Evolutionary conservation across 1,140 invertebrate species (phyloP), one percentile per base, ranked within the genome.

Genomic region (Pachyrhynchus sulphureomaculatus): DNA sequence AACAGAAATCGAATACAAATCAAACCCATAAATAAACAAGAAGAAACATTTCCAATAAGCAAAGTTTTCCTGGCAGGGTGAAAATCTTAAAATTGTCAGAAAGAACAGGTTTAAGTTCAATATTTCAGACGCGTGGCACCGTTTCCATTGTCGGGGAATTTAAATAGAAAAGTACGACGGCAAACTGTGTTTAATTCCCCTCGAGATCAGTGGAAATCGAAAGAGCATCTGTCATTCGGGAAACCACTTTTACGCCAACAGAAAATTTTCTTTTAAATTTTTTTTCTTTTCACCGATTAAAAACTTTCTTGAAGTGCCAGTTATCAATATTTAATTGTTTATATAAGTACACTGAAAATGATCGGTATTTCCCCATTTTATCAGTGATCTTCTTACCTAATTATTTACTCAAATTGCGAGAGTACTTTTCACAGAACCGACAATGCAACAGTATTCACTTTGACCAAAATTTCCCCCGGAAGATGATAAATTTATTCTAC

Each of bases 141-240:
- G 12, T 15, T 44, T 44, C 48, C 39, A 36, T 61, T 45, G 48
- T 37, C 48, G 41, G 58, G n/a, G 58, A 61, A 61, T 61, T 61
- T 61, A 61, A 61, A 61, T 61, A 61, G 58, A 61, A 61, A 61
- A 61, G 58, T 61, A 49, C 58, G 58, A 61, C 58, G 15, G 58
- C 24, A 61, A 59, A 53, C 58, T 53, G 58, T 61, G 58, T 61
- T 61, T 61, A 61, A 61, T 61, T 61, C 58, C 58, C 58, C 58
- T 23, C 47, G 58, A 61, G 58, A 61, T 45, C 39, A 24, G 58
- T 42, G 15, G 18, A 36, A 61, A 61, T 61, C 58, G 58, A 61
- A 61, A 53, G 58, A 61, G 58, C 58, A 61, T 61, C 58, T 61
- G 58, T 61, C 58, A 61, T 39, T 52, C 48, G 45, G 24, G 36